Base-by-base conservation (phyloP, 2,888 invertebrate species). In the Cerceris ruficornis region DNA sequence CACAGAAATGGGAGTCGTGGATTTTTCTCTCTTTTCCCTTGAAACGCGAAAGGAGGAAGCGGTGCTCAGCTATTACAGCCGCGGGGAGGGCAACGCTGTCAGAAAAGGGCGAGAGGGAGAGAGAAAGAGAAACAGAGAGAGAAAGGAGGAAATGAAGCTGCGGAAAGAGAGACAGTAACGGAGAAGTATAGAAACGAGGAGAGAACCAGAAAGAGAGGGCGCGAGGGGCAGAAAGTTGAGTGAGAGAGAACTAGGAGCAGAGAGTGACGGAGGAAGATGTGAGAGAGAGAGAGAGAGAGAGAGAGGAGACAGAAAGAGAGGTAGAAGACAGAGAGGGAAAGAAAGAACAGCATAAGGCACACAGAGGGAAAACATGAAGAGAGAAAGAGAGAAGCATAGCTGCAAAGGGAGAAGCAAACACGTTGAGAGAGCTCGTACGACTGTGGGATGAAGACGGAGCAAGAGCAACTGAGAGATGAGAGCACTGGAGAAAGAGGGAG, bases 201-300 rank as follows among this genome's bases (percentile, higher is more conserved):
- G 59, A 68, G 70, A 65, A 52, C 58, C 70, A 73, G 69, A 75
- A 41, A 69, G 43, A 62, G 57, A 64, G 71, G 52, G 55, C 66
- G 67, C 65, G 60, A 55, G 42, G 46, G 28, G 9, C 17, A 55
- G 66, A 67, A 59, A 41, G 60, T n/a, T 46, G 13, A 46, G 13
- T 65, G 49, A 70, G 54, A 41, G 68, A 70, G 55, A 61, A 43
- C n/a, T 15, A 55, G 15, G 7, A 46, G 13, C 9, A 46, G 2
- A 46, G 8, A 17, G 17, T 17, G 55, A 59, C 54, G 58, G 58
- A 15, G 17, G 39, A 28, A 49, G 50, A 61, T 61, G 65, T 69
- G 55, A 54, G 46, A 57, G 49, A 52, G 46, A 69, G 60, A 69
- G 43, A 50, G 72, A 61, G 58, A 41, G 41, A 46, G 15, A 14